A percentile compares a stretch with the other conserved stretches of the same genome.
phyloP scores from a whole-genome alignment of 64 coral and sea anemone genomes.

The Anthopleura sola region DNA sequence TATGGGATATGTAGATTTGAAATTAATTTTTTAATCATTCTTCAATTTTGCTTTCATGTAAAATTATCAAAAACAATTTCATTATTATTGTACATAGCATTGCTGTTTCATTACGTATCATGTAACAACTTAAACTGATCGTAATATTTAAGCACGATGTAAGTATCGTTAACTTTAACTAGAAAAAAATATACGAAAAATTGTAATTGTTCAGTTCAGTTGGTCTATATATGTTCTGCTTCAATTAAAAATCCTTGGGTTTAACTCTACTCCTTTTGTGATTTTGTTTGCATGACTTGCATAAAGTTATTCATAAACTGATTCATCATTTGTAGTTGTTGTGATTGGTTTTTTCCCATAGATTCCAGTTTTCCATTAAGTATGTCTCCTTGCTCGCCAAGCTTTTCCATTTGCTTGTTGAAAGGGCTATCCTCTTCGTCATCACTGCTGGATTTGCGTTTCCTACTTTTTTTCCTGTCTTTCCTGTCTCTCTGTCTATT shows the following conservation, averaged over 20 bases:
- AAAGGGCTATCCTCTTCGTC: constrained; percentile 16
- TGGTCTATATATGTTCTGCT: no score
- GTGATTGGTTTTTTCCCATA: constrained; percentile 46
- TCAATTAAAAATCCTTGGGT: no score
- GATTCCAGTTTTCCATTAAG: constrained; percentile 25
- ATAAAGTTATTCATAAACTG: constrained; percentile 53
- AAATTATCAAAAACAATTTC: no score
- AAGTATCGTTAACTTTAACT: no score
- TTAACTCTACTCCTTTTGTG: constrained; percentile 6
- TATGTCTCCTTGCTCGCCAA: constrained; percentile 39
- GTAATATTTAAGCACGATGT: no score
- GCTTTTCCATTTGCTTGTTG: background rate
- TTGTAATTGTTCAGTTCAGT: background rate
- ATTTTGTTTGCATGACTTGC: constrained; percentile 33
- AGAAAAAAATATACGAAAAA: no score
- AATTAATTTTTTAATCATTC: no score
- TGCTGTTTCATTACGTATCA: no score
- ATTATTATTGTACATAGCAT: no score
- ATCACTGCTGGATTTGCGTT: background rate
- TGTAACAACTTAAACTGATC: no score
- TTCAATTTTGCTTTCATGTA: no score
- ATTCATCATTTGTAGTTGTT: constrained; percentile 44
- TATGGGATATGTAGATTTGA: constrained; percentile 31
- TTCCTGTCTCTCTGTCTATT: constrained; percentile 28
- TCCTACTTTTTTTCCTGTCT: constrained; percentile 11